Base-by-base conservation (phyloP, 2,888 invertebrate genomes). In the Melipona beecheii region DNA sequence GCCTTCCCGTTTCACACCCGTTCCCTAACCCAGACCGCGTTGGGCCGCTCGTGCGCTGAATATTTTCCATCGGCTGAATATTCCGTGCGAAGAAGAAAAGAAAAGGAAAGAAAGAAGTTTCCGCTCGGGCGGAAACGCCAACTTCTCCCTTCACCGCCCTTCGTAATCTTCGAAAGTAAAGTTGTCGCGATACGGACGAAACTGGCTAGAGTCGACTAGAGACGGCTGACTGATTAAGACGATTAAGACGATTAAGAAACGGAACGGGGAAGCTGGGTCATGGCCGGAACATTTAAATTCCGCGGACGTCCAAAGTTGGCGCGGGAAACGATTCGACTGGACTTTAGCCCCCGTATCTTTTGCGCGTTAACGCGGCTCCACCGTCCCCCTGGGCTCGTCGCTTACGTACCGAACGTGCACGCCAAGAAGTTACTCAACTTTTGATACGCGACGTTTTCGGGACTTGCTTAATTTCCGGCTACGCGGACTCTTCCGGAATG, bases 401-500 rank as follows among this genome's bases (percentile, higher is more conserved):
- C 49, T 83, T 78, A 73, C 75, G 76, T 80, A 76, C 73, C 43
- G 76, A 71, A 74, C 65, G 77, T 78, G 83, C 86, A 79, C 54
- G 54, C 50, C 78, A 84, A 80, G 86, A 76, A 88, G 87, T 89
- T 89, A 87, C 87, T 88, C 83, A 87, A 86, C 90, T 90, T 86
- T 80, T 87, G 84, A 84, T 86, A 84, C 85, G 86, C 88, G 90
- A 90, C 89, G 81, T 86, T 90, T 82, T 74, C 85, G 82, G 85
- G 90, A 90, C 87, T 90, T 87, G 83, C 90, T 90, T 90, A 90
- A 90, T 90, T 90, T 90, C 89, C 85, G 86, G 88, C 83, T 83
- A 86, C 83, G 81, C 85, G 86, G 77, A 77, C 89, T 85, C 84
- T 89, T 89, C 89, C 87, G 84, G 86, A 31, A 77, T 86, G 75